A percentile compares a stretch with the other conserved stretches of the same genome.
Evolutionary conservation across 2,797 vertebrate species (phyloP).

Genomic region (Thaleichthys pacificus): DNA sequence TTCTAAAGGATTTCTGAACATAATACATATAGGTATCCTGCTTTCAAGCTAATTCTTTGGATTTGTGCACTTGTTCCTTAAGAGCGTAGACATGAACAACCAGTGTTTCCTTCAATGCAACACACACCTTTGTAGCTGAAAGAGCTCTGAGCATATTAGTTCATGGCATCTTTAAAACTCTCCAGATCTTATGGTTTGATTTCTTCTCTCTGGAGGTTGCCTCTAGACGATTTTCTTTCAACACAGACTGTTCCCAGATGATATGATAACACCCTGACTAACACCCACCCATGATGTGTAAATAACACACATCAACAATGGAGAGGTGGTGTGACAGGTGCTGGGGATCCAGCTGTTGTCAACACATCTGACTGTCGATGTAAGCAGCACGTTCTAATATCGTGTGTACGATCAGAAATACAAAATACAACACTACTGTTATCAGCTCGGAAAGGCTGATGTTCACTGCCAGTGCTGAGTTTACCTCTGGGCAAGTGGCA

Average conservation of each 20-base stretch:
- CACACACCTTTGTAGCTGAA: slow-evolving; percentile 15
- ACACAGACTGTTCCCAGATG: slow-evolving; percentile 22
- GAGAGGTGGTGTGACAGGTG: neutral
- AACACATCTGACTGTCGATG: neutral
- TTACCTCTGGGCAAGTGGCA: neutral
- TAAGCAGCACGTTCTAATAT: too few relatives aligned
- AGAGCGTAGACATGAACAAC: neutral
- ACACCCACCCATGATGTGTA: slow-evolving; percentile 25
- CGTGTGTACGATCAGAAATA: too few relatives aligned
- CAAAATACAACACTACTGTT: too few relatives aligned
- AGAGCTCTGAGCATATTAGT: slow-evolving; percentile 24
- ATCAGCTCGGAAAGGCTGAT: neutral
- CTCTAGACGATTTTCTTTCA: slow-evolving; percentile 25
- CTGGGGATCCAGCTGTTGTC: too few relatives aligned
- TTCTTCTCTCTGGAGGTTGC: slow-evolving; percentile 29
- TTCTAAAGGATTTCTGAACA: neutral
- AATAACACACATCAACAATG: slow-evolving; percentile 24
- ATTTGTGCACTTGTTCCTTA: neutral
- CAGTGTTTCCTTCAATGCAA: neutral
- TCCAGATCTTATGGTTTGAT: slow-evolving; percentile 34
- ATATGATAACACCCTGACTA: slow-evolving; percentile 22
- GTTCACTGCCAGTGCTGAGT: neutral
- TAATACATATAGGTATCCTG: neutral
- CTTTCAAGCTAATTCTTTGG: neutral
- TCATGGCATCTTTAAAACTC: slow-evolving; percentile 26